A percentile compares a stretch with the other conserved stretches of the same genome.
These are phyloP conservation scores for Varanus komodoensis DNA, from an alignment of 2,113 vertebrate species.

Conservation along the genomic window DNA sequence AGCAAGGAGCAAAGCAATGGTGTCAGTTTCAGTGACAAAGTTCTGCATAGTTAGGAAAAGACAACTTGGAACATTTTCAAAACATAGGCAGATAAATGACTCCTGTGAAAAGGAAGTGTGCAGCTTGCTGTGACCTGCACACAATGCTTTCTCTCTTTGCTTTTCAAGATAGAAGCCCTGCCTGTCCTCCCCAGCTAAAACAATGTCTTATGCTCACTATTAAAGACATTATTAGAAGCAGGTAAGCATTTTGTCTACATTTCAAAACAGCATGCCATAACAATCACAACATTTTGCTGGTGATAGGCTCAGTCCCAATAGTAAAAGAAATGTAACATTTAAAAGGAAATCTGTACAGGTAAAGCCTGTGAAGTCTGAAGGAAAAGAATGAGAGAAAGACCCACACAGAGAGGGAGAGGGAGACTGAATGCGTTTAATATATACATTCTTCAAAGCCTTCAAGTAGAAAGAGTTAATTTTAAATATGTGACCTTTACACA, in stretches of 20 bases:
- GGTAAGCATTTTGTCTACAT: constrained; percentile 25
- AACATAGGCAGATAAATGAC: constrained; percentile 24
- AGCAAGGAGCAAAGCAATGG: constrained; percentile 25
- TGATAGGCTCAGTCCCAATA: not conserved
- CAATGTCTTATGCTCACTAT: not conserved
- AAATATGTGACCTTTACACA: not conserved
- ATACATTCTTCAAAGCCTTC: not conserved
- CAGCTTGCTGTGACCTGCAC: constrained; percentile 26
- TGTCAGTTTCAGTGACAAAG: constrained; percentile 33
- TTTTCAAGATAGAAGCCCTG: constrained; percentile 23
- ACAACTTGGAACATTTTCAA: constrained; percentile 49
- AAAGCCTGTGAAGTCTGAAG: constrained; percentile 12
- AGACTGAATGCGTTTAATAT: constrained; percentile 14
- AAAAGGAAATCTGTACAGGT: not conserved
- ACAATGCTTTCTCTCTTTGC: not conserved
- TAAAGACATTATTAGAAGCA: constrained; percentile 36
- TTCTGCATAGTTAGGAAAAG: constrained; percentile 40
- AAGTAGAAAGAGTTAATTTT: not conserved
- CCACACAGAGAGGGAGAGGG: not conserved
- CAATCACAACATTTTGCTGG: constrained; percentile 20
- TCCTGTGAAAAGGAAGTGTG: constrained; percentile 43
- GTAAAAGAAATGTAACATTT: not conserved
- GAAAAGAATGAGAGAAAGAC: too few species aligned
- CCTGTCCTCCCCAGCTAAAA: constrained; percentile 7
- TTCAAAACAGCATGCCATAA: constrained; percentile 28